A percentile compares a stretch with the other conserved stretches of the same genome.
phyloP scores from a whole-genome alignment of 1,140 invertebrate species.

The Heliconius himera region DNA sequence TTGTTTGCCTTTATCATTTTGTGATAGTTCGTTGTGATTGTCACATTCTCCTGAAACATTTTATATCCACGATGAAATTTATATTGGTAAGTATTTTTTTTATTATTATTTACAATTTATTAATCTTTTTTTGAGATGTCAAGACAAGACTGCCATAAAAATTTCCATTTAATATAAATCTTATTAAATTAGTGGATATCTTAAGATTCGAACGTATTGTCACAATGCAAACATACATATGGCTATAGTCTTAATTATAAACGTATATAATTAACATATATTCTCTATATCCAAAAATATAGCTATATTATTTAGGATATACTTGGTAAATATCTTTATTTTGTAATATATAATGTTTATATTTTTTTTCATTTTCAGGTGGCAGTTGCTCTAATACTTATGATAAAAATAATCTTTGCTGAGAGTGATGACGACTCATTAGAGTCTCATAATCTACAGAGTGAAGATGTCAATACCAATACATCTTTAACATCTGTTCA shows the following conservation, averaged over 20 bases:
- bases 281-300: not conserved
- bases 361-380: not conserved
- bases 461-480: not conserved
- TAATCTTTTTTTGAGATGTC: too few relatives aligned
- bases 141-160: too few relatives aligned
- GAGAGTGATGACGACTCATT: not conserved
- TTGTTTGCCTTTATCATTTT: not conserved
- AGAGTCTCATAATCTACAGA: not conserved
- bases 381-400: not conserved
- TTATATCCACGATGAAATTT: not conserved
- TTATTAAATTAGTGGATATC: too few relatives aligned
- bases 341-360: not conserved
- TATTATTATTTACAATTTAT: not conserved
- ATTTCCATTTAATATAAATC: too few relatives aligned
- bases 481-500: not conserved
- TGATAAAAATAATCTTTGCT: not conserved
- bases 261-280: too few relatives aligned
- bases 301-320: not conserved
- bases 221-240: too few relatives aligned
- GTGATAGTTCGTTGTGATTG: not conserved
- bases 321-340: not conserved
- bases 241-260: too few relatives aligned
- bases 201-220: too few relatives aligned
- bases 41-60: not conserved
- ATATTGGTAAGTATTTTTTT: not conserved